Evolutionary conservation across 2,113 vertebrate genomes (phyloP).

Genomic region (Syrrhaptes paradoxus): DNA sequence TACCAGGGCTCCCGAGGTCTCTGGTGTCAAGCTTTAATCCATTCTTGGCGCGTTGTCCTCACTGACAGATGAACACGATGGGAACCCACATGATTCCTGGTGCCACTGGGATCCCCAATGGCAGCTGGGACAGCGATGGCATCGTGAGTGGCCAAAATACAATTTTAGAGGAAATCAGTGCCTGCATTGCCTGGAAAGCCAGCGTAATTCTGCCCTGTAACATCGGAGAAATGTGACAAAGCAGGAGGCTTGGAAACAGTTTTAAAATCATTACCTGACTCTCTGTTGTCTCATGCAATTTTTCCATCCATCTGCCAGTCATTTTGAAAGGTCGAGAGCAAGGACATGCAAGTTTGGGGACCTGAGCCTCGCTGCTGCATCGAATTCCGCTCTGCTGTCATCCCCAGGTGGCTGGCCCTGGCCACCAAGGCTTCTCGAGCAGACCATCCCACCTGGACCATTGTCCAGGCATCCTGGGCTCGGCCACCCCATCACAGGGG

Average conservation of each 20-base stretch:
- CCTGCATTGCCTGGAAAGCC: not conserved
- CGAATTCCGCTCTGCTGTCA: not conserved
- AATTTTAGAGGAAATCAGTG: not conserved
- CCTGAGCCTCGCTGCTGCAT: not conserved
- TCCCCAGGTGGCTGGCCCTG: not conserved
- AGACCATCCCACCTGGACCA: not conserved
- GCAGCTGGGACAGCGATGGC: not conserved
- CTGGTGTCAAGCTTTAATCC: not conserved
- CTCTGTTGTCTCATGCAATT: conserved; percentile 13
- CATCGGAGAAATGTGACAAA: not conserved
- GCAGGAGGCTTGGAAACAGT: not conserved
- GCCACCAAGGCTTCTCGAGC: not conserved
- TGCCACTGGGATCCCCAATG: not conserved
- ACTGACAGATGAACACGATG: not conserved
- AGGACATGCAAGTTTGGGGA: not conserved
- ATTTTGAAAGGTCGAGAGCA: not conserved
- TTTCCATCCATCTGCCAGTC: conserved; percentile 45
- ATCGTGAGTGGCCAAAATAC: not conserved
- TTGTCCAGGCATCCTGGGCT: fast-evolving
- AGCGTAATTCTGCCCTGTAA: not conserved
- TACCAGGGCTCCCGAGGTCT: not conserved
- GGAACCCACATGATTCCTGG: not conserved
- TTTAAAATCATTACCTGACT: not conserved
- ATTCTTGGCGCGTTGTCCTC: not conserved
- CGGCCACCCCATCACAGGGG: not conserved